Evolutionary conservation across 2,113 vertebrate genomes (phyloP).

Genomic region (Astatoreochromis straeleni): DNA sequence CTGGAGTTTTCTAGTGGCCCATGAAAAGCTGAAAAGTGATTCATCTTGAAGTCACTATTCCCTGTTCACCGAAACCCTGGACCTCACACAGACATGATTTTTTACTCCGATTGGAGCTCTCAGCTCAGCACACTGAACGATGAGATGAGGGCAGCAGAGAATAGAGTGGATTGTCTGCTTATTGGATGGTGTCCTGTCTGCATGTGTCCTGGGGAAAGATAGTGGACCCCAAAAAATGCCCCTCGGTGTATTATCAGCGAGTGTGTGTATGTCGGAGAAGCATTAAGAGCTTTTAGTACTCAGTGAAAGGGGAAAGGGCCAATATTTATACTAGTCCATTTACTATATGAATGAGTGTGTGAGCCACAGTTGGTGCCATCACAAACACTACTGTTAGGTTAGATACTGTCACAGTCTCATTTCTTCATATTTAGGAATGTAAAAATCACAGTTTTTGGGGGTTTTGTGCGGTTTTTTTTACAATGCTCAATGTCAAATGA

Average conservation of each 20-base stretch:
- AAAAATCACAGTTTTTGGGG: background rate
- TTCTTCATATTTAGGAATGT: background rate
- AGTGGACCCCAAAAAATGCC: background rate
- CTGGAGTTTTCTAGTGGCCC: background rate
- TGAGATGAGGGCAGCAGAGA: background rate
- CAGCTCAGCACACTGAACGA: background rate
- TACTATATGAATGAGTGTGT: background rate
- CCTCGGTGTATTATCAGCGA: background rate
- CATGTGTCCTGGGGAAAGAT: background rate
- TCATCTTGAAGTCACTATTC: background rate
- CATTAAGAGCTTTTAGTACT: background rate
- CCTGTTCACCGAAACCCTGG: background rate
- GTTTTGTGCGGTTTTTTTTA: rapidly evolving
- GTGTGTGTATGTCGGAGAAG: background rate
- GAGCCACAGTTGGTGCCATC: background rate
- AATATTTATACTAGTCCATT: background rate
- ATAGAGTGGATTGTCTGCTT: background rate
- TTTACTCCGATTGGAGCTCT: background rate
- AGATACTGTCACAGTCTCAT: background rate
- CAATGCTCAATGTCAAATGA: background rate
- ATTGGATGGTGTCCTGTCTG: background rate
- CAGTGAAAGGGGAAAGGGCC: background rate
- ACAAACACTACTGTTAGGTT: background rate
- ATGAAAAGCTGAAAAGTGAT: background rate
- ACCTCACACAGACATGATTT: background rate